phyloP scores from a whole-genome alignment of 2,113 vertebrate species.

The Hippocampus zosterae region DNA sequence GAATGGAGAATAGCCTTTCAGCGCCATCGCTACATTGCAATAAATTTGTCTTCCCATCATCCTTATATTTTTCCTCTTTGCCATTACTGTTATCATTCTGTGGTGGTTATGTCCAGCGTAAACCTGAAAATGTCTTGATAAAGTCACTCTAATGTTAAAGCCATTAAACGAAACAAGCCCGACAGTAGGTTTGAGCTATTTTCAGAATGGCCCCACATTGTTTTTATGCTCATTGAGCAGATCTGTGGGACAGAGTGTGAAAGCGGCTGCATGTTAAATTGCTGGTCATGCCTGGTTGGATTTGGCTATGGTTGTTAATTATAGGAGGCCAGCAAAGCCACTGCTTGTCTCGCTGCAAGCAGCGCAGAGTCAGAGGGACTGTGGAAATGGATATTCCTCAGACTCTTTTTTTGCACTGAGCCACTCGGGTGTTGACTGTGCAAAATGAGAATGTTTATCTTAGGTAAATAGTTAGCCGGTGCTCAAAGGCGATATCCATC shows the following conservation, averaged over 20 bases:
- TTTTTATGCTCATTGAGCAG: constrained; percentile 62
- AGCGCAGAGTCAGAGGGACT: constrained; percentile 1
- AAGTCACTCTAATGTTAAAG: not conserved
- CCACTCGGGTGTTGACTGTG: constrained; percentile 12
- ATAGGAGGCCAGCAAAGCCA: constrained; percentile 53
- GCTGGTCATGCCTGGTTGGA: constrained; percentile 64
- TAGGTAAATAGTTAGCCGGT: constrained; percentile 7
- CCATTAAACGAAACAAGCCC: constrained; percentile 5
- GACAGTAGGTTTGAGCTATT: constrained; percentile 34
- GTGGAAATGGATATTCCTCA: constrained; percentile 12
- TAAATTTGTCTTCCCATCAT: not conserved
- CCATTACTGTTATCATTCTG: not conserved
- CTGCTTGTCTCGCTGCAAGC: constrained; percentile 36
- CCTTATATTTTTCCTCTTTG: not conserved
- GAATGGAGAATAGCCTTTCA: not conserved
- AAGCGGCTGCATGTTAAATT: constrained; percentile 67
- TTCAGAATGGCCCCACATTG: constrained; percentile 50
- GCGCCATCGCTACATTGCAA: not conserved
- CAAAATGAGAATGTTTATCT: constrained; percentile 12
- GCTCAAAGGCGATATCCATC: not conserved
- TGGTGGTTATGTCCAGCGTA: not conserved
- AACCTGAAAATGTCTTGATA: not conserved
- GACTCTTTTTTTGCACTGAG: constrained; percentile 7
- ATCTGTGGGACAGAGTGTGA: constrained; percentile 57
- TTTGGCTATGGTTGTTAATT: constrained; percentile 70